Evolutionary conservation across 2,797 vertebrate species (phyloP), one percentile per base, ranked within the genome.

Genomic region (Sandelia bainsii): DNA sequence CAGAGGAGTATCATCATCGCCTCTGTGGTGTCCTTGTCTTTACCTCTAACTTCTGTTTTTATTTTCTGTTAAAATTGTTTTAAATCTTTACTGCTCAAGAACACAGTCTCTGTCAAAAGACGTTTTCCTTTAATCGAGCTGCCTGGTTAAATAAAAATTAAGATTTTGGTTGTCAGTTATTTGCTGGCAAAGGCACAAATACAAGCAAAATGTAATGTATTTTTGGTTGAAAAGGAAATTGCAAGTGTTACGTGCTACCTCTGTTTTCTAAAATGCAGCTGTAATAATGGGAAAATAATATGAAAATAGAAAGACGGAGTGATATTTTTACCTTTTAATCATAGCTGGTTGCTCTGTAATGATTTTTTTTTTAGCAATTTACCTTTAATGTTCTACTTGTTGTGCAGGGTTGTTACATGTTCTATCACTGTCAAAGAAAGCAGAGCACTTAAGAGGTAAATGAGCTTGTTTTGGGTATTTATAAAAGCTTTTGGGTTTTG

Each of bases 241-340:
- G 62, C 51, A 25, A 77, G 49, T 29, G 32, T 37, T 48, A 42
- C 34, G 63, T 27, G 56, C 66, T 62, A 64, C 69, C 6, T 82
- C 14, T 45, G 46, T 75, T 70, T 72, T 67, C 27, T 52, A 49
- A 68, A 56, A 69, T 64, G 25, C 27, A 66, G 57, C 53, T 63
- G 49, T 72, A 81, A 81, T 82, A 51, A 83, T 57, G 48, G 67
- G 25, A 65, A 52, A 69, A 69, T 11, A 69, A 69, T 44, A 34
- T 59, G 29, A 12, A 69, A 60, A 82, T 9, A 52, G 17, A 74
- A 42, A 50, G 40, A 62, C 25, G 13, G 11, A 58, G 50, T 66
- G 32, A 74, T 80, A 62, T 78, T 72, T 82, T 79, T 69, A 77
- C 52, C 19, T 56, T 78, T 68, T 66, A 74, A 72, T 83, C 65